Percentiles rank a stretch among this genome's conserved stretches.
Evolutionary conservation across 1,140 invertebrate genomes (phyloP).

Genomic region (Bombus waltoni): DNA sequence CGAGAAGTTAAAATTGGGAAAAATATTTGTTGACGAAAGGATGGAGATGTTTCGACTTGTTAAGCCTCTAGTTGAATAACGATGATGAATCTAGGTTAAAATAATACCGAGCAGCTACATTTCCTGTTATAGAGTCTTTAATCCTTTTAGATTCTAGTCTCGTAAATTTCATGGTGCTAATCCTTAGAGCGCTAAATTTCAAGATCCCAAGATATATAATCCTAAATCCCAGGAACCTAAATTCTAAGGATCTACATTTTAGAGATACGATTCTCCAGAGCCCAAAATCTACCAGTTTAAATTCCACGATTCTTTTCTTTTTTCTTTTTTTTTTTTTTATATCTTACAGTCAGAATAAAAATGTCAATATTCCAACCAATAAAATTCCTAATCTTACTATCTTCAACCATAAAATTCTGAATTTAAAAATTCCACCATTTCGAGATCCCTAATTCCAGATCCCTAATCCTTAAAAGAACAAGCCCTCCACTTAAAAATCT

Average conservation of each 20-base stretch:
- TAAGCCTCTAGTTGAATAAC: not conserved
- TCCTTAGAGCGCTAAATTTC: not conserved
- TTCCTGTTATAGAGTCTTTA: not conserved
- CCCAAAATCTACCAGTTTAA: not conserved
- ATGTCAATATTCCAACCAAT: not conserved
- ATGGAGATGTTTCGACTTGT: not conserved
- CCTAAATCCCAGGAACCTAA: not conserved
- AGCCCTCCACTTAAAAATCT: not conserved
- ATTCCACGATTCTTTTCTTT: not conserved
- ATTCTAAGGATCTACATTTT: conserved; percentile 11
- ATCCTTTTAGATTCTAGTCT: not conserved
- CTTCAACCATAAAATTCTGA: not conserved
- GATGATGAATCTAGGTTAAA: not conserved
- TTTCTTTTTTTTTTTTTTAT: not conserved
- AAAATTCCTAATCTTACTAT: not conserved
- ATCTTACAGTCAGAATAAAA: not conserved
- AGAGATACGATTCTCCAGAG: not conserved
- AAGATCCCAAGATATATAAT: not conserved
- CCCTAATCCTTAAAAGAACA: not conserved
- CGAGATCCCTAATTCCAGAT: not conserved
- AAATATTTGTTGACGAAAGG: not conserved
- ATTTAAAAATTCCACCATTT: not conserved
- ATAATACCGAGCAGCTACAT: not conserved
- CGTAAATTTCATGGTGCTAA: not conserved
- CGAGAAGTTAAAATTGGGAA: not conserved